These are phyloP conservation scores for Nesidiocoris tenuis DNA, from an alignment of 2,888 invertebrate genomes.

Conservation along the genomic window DNA sequence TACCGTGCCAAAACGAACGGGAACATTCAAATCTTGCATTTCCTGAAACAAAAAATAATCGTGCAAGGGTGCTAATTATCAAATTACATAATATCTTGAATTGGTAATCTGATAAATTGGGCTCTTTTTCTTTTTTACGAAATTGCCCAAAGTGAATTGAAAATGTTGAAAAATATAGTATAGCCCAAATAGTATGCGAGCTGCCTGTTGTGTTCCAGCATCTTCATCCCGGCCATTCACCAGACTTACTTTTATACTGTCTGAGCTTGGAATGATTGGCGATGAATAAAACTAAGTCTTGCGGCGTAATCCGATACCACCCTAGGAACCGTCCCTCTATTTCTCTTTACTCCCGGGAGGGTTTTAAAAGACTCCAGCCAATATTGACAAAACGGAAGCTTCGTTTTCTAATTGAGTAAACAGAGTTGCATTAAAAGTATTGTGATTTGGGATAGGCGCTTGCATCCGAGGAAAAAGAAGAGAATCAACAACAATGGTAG, in stretches of 20 bases:
- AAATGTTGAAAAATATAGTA: no score
- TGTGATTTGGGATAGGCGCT: conserved; percentile 24
- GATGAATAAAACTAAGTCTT: not conserved
- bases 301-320: not conserved
- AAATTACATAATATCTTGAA: no score
- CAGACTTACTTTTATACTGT: not conserved
- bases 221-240: no score
- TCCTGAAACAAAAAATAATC: no score
- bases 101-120: no score
- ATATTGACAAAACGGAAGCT: conserved; percentile 36
- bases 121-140: no score
- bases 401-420: conserved; percentile 41
- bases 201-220: no score
- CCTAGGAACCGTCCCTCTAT: not conserved
- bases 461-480: not conserved
- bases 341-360: not conserved
- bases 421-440: conserved; percentile 39
- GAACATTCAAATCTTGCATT: no score
- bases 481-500: not conserved
- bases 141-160: no score
- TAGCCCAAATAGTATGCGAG: no score
- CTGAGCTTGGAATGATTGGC: not conserved
- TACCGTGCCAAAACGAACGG: no score
- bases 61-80: no score
- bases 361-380: conserved; percentile 14